Evolutionary conservation across 2,113 vertebrate species (phyloP).

Genomic region (Murina feae): DNA sequence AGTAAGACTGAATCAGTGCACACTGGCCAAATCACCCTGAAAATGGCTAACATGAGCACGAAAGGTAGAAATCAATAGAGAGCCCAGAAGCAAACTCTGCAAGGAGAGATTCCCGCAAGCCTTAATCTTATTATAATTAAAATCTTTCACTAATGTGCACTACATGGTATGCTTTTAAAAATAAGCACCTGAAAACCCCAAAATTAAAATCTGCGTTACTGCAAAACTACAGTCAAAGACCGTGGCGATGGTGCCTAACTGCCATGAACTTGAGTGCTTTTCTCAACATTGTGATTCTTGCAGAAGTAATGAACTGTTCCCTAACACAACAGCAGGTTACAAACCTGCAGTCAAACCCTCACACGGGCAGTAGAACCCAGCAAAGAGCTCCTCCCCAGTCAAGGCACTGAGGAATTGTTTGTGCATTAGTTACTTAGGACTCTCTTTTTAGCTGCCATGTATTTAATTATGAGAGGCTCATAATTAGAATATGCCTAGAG

Average conservation of each 20-base stretch:
- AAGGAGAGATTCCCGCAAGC: slow-evolving; percentile 20
- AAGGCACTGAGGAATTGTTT: slow-evolving; percentile 53
- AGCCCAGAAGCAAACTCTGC: slow-evolving; percentile 34
- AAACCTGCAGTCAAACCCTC: slow-evolving; percentile 73
- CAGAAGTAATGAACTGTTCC: slow-evolving; percentile 75
- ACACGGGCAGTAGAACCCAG: slow-evolving; percentile 70
- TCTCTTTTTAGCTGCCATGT: slow-evolving; percentile 53
- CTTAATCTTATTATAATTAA: slow-evolving; percentile 57
- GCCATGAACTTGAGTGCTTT: slow-evolving; percentile 57
- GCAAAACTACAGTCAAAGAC: slow-evolving; percentile 6
- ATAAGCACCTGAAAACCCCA: not conserved
- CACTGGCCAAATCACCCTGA: not conserved
- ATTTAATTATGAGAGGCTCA: slow-evolving; percentile 50
- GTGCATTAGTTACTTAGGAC: slow-evolving; percentile 31
- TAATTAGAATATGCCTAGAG: slow-evolving; percentile 58
- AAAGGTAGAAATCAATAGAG: slow-evolving; percentile 51
- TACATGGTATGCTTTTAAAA: slow-evolving; percentile 21
- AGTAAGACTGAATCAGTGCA: not conserved
- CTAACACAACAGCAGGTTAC: slow-evolving; percentile 71
- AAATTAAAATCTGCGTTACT: slow-evolving; percentile 41
- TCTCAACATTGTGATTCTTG: slow-evolving; percentile 70
- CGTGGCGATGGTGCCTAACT: not conserved
- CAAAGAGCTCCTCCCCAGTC: slow-evolving; percentile 59
- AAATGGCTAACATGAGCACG: not conserved
- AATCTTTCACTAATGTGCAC: slow-evolving; percentile 10